Conservation (phyloP, 1,140 invertebrate genomes). For the Drosophila grimshawi region DNA sequence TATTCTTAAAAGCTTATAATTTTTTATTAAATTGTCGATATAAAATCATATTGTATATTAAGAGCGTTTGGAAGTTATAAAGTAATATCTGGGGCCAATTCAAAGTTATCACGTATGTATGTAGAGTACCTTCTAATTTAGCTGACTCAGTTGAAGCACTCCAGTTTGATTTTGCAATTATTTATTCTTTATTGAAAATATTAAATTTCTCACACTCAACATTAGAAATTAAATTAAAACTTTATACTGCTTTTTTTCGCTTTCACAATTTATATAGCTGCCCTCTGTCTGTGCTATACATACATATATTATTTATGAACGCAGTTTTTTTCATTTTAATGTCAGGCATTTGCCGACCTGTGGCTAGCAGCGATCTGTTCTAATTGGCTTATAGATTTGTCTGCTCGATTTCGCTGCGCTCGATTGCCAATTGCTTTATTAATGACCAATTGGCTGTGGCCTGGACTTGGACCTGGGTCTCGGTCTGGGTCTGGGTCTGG, state of each 20-base stretch:
- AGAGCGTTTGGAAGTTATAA: too few species aligned
- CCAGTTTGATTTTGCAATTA: not conserved
- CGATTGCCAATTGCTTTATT: conserved; percentile 54
- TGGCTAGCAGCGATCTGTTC: conserved; percentile 54
- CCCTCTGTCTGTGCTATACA: conserved; percentile 24
- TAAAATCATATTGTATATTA: not conserved
- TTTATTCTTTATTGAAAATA: too few species aligned
- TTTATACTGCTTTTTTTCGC: not conserved
- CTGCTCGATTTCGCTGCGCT: conserved; percentile 54
- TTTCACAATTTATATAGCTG: not conserved
- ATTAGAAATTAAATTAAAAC: not conserved
- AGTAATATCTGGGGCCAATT: too few species aligned
- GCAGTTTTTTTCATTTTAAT: conserved; percentile 57
- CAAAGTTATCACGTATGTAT: too few species aligned
- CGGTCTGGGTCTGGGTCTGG: not conserved
- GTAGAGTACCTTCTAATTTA: too few species aligned
- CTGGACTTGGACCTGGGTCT: conserved; percentile 5
- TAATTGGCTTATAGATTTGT: conserved; percentile 78
- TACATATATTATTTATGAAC: conserved; percentile 40
- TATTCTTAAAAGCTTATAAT: too few species aligned
- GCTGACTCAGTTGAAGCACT: too few species aligned
- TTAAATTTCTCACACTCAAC: not conserved
- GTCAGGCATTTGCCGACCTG: conserved; percentile 43
- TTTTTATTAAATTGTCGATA: not conserved
- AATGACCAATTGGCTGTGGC: conserved; percentile 39